These are phyloP conservation scores for Echinometra lucunter DNA, from an alignment of 53 echinoderm and acorn worm species.

Conservation along the genomic window DNA sequence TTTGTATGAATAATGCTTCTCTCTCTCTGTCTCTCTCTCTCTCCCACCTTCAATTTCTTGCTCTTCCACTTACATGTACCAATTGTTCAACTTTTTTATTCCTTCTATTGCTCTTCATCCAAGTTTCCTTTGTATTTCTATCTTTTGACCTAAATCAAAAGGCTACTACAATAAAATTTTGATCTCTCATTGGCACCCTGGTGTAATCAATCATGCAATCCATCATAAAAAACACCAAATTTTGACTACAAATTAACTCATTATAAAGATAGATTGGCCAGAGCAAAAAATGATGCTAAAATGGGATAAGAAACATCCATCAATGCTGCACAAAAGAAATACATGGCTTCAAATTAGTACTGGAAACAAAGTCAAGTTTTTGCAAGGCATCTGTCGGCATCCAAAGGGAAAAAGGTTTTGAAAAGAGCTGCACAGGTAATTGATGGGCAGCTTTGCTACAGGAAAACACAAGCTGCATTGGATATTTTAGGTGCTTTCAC, in stretches of 20 bases:
- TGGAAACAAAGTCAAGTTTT: conserved; percentile 7
- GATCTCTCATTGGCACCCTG: background rate
- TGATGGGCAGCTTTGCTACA: background rate
- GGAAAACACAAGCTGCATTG: conserved; percentile 39
- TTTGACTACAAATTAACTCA: background rate
- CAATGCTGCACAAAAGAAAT: background rate
- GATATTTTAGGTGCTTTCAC: no score
- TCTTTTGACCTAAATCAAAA: background rate
- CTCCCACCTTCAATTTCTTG: background rate
- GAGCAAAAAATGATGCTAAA: background rate
- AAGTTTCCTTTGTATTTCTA: background rate
- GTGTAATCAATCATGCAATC: background rate
- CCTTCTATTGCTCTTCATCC: background rate
- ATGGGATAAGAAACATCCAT: background rate
- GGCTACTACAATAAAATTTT: background rate
- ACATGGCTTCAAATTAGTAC: conserved; percentile 20
- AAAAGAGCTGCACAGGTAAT: background rate
- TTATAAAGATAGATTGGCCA: background rate
- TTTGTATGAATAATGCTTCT: background rate
- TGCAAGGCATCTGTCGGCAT: background rate
- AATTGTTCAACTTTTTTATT: background rate
- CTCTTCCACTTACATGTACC: background rate
- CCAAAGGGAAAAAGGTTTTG: conserved; percentile 15
- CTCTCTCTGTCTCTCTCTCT: conserved; percentile 4
- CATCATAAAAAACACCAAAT: conserved; percentile 10